Percentiles rank a stretch among this genome's conserved stretches.
These are phyloP conservation scores for Athalia cordata DNA, from an alignment of 2,888 invertebrate species.

Conservation along the genomic window DNA sequence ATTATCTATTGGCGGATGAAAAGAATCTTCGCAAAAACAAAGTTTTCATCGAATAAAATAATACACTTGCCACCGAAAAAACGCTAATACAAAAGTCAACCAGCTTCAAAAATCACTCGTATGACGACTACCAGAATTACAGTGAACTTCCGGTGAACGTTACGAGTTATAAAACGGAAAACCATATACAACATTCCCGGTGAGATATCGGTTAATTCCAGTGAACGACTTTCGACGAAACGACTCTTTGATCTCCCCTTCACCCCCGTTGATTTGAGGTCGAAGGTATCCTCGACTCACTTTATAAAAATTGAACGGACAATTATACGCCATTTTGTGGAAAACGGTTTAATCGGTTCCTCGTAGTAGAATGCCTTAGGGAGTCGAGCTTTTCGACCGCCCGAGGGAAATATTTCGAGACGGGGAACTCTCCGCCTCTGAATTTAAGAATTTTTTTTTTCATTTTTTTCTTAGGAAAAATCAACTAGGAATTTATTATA, in stretches of 20 bases:
- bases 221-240: neutral
- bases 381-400: no score
- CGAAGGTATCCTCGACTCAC: slow-evolving; percentile 9
- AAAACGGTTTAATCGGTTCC: neutral
- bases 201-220: slow-evolving; percentile 21
- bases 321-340: slow-evolving; percentile 7
- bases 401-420: no score
- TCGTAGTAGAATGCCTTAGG: neutral
- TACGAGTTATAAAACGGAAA: neutral
- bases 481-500: neutral
- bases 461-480: neutral
- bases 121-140: neutral
- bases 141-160: no score
- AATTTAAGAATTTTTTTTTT: neutral
- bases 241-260: slow-evolving; percentile 16
- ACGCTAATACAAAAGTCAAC: no score
- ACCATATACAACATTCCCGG: neutral
- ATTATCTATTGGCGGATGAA: neutral
- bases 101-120: no score
- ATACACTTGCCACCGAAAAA: no score
- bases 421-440: no score
- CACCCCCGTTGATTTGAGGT: neutral
- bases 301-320: slow-evolving; percentile 20
- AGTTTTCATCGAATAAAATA: no score
- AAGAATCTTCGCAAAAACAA: neutral